Percentiles rank a stretch among this genome's conserved stretches.
These are phyloP conservation scores for Drosophila tripunctata DNA, from an alignment of 2,888 invertebrate genomes.

Conservation along the genomic window DNA sequence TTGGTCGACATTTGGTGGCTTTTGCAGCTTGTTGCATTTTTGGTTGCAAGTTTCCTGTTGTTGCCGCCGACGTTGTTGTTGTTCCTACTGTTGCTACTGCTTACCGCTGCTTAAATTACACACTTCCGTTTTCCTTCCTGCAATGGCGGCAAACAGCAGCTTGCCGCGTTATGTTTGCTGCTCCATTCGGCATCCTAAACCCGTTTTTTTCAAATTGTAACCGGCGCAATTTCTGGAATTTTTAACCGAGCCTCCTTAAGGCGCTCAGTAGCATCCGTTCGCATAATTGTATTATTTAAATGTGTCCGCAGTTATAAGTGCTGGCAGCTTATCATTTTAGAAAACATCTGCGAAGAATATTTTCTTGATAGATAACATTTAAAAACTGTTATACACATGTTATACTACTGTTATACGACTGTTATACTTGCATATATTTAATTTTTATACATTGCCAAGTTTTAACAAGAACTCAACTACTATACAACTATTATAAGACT, in stretches of 20 bases:
- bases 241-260: constrained; percentile 7
- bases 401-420: constrained; percentile 10
- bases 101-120: constrained; percentile 69
- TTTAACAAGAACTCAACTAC: not conserved
- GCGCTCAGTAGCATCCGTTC: constrained; percentile 12
- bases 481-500: constrained; percentile 6
- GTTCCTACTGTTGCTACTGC: constrained; percentile 23
- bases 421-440: constrained; percentile 9
- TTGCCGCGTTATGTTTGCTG: constrained; percentile 37
- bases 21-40: constrained; percentile 60
- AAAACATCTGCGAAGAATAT: too few species aligned
- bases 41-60: constrained; percentile 40
- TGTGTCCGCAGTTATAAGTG: not conserved
- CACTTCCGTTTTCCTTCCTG: constrained; percentile 71
- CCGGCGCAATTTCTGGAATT: constrained; percentile 27
- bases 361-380: not conserved
- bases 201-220: constrained; percentile 55
- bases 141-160: constrained; percentile 11
- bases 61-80: not conserved
- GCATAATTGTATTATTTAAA: not conserved
- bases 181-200: constrained; percentile 51
- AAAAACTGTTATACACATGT: constrained; percentile 26
- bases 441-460: constrained; percentile 5
- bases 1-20: constrained; percentile 53
- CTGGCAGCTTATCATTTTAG: not conserved